Percentiles rank a stretch among this genome's conserved stretches.
These are phyloP conservation scores for Chroicocephalus ridibundus DNA, from an alignment of 2,113 vertebrate species.

Conservation along the genomic window DNA sequence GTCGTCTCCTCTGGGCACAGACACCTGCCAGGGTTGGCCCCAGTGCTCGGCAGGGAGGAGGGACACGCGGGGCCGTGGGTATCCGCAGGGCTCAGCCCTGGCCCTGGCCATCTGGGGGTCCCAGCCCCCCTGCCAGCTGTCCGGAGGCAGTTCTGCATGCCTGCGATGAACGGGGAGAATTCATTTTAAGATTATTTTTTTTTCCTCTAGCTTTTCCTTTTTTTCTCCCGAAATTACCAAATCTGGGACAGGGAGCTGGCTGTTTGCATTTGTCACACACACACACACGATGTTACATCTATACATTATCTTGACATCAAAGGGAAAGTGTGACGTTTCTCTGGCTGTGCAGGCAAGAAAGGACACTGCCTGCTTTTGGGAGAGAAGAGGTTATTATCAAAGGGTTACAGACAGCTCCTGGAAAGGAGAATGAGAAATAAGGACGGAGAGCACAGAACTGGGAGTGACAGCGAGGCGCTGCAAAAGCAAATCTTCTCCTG, in stretches of 20 bases:
- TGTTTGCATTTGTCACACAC: neutral
- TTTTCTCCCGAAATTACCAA: neutral
- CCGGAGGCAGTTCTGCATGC: neutral
- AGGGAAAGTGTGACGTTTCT: neutral
- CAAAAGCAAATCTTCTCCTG: neutral
- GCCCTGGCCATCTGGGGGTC: neutral
- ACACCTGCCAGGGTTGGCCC: neutral
- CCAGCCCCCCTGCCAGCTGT: neutral
- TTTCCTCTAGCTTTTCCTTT: neutral
- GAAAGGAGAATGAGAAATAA: neutral
- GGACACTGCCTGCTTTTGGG: neutral
- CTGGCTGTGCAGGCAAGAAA: neutral
- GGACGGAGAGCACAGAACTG: neutral
- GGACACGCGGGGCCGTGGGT: neutral
- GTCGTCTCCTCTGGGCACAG: neutral
- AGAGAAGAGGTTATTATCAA: neutral
- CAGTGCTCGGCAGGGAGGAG: accelerated
- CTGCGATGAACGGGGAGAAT: neutral
- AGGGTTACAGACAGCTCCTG: neutral
- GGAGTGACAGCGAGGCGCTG: neutral
- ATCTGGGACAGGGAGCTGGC: neutral
- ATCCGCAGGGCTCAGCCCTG: neutral
- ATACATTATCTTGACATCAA: neutral
- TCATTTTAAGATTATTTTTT: neutral
- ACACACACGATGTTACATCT: neutral